Evolutionary conservation across 1,140 invertebrate genomes (phyloP).

Genomic region (Conus betulinus): DNA sequence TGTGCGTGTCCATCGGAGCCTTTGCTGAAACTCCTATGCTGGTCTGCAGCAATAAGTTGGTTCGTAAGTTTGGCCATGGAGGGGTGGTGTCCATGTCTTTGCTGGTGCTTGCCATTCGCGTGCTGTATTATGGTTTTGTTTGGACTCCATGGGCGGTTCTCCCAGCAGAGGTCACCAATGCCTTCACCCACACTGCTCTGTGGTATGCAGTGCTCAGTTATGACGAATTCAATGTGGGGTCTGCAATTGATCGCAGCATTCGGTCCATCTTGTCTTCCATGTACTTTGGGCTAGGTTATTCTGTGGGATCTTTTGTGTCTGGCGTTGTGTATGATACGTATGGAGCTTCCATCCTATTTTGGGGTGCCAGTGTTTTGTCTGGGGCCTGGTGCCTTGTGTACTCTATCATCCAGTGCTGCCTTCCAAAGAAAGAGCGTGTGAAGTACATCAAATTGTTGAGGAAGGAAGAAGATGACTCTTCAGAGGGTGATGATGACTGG

Average conservation of each 20-base stretch:
- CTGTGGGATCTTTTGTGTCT: constrained; percentile 62
- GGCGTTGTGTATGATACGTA: constrained; percentile 63
- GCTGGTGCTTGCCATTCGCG: constrained; percentile 55
- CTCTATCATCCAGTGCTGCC: constrained; percentile 59
- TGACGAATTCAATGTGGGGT: constrained; percentile 66
- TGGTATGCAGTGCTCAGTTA: constrained; percentile 70
- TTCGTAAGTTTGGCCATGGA: constrained; percentile 61
- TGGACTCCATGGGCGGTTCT: constrained; percentile 67
- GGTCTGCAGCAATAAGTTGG: constrained; percentile 61
- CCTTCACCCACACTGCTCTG: constrained; percentile 68
- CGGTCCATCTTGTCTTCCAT: constrained; percentile 65
- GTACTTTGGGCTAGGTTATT: constrained; percentile 71
- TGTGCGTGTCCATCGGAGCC: constrained; percentile 62
- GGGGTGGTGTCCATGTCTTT: constrained; percentile 60
- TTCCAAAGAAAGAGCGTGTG: constrained; percentile 61
- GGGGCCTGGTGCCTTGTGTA: constrained; percentile 64
- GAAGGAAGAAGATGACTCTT: constrained; percentile 62
- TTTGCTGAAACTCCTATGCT: constrained; percentile 69
- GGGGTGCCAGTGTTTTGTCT: constrained; percentile 55
- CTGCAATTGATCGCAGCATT: constrained; percentile 66
- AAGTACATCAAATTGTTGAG: constrained; percentile 65
- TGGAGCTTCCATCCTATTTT: constrained; percentile 62
- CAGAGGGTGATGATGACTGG: constrained; percentile 68
- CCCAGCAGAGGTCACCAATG: constrained; percentile 65
- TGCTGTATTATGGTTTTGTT: constrained; percentile 67